Evolutionary conservation across 2,888 invertebrate species (phyloP), one percentile per base, ranked within the genome.

Genomic region (Trissonchulus sp.): DNA sequence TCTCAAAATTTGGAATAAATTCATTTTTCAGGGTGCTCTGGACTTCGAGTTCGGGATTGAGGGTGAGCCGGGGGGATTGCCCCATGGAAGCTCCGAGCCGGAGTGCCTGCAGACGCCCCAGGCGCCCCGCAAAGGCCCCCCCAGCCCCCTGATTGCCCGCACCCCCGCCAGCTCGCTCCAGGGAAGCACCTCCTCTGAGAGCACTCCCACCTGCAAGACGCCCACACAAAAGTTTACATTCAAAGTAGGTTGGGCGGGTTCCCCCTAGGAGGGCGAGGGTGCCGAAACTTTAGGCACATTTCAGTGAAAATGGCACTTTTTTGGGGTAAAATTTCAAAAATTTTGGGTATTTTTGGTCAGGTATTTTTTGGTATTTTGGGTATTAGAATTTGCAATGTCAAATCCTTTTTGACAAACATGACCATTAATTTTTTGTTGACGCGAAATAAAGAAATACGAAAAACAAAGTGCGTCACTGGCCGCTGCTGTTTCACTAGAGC

Each of bases 171-270:
- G 48, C 48, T 48, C 48, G 8, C 3, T n/a, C n/a, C 71, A 35
- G n/a, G 71, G 63, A 2, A 62, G 69, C n/a, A 28, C 36, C 33
- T 74, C 74, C 3, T 69, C 74, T 2, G 74, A 78, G 28, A 79
- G 78, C 68, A 78, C 79, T 34, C 76, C 80, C 15, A 78, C 79
- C 1, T 74, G 76, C 1, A 79, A 79, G 73, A 78, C 79, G 35
- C 79, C 79, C 8, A 79, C 79, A 69, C 76, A 78, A 28, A 79
- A 77, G 35, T 63, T 73, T 63, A 63, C 63, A 2, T 75, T 75
- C 72, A 75, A 75, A 34, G 75, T 75, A n/a, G 23, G 68, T 71
- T 23, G 31, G 8, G 69, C 3, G 31, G 35, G 18, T 8, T 8
- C 65, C 30, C 23, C 8, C 3, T 8, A n/a, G 8, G 8, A 8